A percentile compares a stretch with the other conserved stretches of the same genome.
Conservation (phyloP, 92 coral and sea anemone species). For the Palythoa heliodiscus region DNA sequence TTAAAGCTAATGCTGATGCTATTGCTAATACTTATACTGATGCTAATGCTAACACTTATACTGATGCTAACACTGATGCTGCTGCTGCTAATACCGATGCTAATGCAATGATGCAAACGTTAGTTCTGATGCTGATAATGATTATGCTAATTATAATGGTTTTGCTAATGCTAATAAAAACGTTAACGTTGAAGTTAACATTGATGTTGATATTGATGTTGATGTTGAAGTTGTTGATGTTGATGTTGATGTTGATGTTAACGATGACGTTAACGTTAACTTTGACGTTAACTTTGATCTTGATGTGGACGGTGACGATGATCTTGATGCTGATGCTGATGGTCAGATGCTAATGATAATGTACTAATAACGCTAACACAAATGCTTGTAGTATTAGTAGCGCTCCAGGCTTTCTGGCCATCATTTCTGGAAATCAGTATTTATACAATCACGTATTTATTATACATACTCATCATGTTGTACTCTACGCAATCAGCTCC, state of each 20-base stretch:
- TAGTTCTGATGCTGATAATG: background rate
- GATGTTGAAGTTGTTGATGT: background rate
- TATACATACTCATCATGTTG: too few species aligned
- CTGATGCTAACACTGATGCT: too few species aligned
- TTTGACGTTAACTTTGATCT: background rate
- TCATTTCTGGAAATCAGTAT: background rate
- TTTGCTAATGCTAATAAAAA: too few species aligned
- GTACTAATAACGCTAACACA: background rate
- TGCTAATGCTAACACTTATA: too few species aligned
- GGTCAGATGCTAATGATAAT: background rate
- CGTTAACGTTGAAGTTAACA: background rate
- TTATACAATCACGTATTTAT: too few species aligned
- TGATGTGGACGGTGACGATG: background rate
- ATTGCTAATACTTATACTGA: too few species aligned
- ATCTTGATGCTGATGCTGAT: background rate
- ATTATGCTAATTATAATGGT: background rate
- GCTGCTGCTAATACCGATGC: too few species aligned
- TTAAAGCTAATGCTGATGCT: too few species aligned
- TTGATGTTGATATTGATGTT: background rate
- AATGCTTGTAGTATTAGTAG: too few species aligned
- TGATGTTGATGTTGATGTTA: too few species aligned
- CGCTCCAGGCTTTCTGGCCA: background rate
- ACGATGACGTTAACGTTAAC: background rate
- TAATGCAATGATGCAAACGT: background rate
- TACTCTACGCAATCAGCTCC: too few species aligned